Evolutionary conservation across 1,140 invertebrate genomes (phyloP).

Genomic region (Muscidifurax raptorellus): DNA sequence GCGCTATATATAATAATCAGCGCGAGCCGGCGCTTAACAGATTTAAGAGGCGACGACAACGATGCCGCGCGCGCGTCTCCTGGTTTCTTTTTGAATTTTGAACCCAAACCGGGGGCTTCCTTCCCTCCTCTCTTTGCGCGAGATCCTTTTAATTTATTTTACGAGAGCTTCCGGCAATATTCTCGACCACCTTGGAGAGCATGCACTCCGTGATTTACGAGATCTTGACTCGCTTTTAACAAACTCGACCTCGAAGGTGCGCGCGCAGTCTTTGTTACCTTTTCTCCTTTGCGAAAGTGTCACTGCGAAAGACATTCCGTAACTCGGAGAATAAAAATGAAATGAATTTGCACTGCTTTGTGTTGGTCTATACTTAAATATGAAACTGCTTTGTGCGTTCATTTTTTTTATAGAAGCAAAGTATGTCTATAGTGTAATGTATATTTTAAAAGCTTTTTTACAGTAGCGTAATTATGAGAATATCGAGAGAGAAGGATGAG

Average conservation of each 20-base stretch:
- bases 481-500: too few relatives aligned
- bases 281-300: not conserved
- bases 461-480: too few relatives aligned
- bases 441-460: too few relatives aligned
- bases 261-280: not conserved
- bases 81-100: not conserved
- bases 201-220: not conserved
- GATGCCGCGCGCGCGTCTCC: not conserved
- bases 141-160: constrained; percentile 13
- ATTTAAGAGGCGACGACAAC: not conserved
- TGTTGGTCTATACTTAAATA: too few relatives aligned
- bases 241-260: not conserved
- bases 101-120: not conserved
- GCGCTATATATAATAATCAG: not conserved
- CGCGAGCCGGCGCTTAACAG: not conserved
- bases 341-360: too few relatives aligned
- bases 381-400: too few relatives aligned
- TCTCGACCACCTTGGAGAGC: not conserved
- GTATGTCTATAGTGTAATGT: too few relatives aligned
- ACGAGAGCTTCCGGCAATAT: not conserved
- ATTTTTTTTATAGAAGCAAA: too few relatives aligned
- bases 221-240: not conserved
- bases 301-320: too few relatives aligned
- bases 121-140: not conserved
- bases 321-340: too few relatives aligned